Conservation (phyloP, 2,888 invertebrate genomes). For the Eristalis pertinax region DNA sequence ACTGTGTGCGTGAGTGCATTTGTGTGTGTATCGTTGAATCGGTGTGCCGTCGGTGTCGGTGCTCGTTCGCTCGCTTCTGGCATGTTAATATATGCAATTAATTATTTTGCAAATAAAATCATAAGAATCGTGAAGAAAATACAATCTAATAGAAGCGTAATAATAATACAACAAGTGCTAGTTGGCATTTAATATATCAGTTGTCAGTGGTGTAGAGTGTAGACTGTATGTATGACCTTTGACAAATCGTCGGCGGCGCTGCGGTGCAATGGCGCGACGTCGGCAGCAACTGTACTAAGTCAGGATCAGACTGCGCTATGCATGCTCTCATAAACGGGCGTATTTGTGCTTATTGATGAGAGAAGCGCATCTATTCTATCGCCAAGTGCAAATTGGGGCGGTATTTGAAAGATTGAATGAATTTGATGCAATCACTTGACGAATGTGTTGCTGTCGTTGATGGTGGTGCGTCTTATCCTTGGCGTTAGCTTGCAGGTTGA, state of each 20-base stretch:
- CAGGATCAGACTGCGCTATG: neutral
- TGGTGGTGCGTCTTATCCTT: too few relatives aligned
- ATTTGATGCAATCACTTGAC: too few relatives aligned
- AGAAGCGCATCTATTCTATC: too few relatives aligned
- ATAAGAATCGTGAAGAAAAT: conserved; percentile 52
- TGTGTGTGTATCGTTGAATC: neutral
- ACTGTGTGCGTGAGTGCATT: conserved; percentile 22
- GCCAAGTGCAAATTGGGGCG: too few relatives aligned
- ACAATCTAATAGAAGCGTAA: conserved; percentile 38
- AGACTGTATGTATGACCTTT: conserved; percentile 57
- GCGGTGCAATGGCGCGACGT: too few relatives aligned
- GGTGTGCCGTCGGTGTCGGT: neutral
- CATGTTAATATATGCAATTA: conserved; percentile 64
- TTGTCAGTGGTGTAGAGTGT: conserved; percentile 13
- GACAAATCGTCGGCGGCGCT: conserved; percentile 22
- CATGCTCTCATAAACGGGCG: neutral
- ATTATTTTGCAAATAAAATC: conserved; percentile 62
- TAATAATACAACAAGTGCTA: conserved; percentile 40
- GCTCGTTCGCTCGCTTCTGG: conserved; percentile 2
- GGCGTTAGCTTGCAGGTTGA: too few relatives aligned
- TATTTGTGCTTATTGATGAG: neutral
- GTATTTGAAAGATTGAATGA: too few relatives aligned
- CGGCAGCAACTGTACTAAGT: neutral
- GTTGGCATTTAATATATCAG: conserved; percentile 35
- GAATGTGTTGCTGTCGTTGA: too few relatives aligned